phyloP scores from a whole-genome alignment of 1,140 invertebrate genomes.

The Ridgeia piscesae region DNA sequence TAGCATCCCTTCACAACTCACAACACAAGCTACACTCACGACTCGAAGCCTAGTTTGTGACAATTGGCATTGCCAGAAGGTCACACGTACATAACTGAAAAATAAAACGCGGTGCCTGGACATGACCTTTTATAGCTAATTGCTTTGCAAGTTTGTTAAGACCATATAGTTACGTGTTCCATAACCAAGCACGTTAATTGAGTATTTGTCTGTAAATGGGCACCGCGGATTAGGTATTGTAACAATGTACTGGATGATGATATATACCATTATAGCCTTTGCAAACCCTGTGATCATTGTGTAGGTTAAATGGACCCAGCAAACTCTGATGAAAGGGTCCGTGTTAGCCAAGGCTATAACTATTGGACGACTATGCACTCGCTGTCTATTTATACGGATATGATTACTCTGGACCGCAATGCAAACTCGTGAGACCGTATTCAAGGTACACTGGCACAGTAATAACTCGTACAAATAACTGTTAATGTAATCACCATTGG shows the following conservation, averaged over 20 bases:
- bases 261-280: no score
- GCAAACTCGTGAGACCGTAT: neutral
- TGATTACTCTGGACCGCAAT: neutral
- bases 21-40: no score
- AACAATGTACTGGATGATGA: neutral
- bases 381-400: no score
- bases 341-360: neutral
- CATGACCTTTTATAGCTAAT: neutral
- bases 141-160: neutral
- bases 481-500: neutral
- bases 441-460: neutral
- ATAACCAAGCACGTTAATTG: neutral
- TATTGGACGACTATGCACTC: neutral
- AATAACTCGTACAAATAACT: neutral
- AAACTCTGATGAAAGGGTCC: neutral
- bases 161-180: neutral
- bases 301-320: no score
- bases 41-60: no score
- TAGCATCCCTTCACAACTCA: no score
- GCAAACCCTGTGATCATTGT: neutral
- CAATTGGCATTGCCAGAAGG: no score
- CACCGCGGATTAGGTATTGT: neutral
- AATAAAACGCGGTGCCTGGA: no score
- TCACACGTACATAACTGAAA: no score
- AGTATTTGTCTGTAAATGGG: neutral